Conservation (phyloP, 1,140 invertebrate genomes). For the Meloidogyne chitwoodi region DNA sequence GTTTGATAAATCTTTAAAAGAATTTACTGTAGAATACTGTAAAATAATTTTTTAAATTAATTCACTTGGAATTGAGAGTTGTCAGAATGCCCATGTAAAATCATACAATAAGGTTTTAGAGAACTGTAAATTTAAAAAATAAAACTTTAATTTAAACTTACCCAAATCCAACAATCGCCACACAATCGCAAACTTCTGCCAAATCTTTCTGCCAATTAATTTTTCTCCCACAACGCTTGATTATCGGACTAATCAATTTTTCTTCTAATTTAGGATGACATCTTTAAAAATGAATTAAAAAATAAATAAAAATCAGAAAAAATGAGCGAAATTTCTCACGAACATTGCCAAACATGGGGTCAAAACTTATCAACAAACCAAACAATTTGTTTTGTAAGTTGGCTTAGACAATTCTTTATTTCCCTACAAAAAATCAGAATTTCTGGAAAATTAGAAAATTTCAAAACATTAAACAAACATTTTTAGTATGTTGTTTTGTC, state of each 20-base stretch:
- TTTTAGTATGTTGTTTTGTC: too few species aligned
- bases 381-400: too few species aligned
- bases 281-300: neutral
- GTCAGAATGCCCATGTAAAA: neutral
- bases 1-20: too few species aligned
- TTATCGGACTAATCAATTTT: slow-evolving; percentile 1
- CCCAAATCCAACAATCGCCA: neutral
- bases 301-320: neutral
- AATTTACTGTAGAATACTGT: too few species aligned
- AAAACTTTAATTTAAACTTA: neutral
- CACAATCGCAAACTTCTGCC: slow-evolving; percentile 4
- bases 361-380: too few species aligned
- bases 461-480: too few species aligned
- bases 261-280: slow-evolving; percentile 16
- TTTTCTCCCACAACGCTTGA: slow-evolving; percentile 13
- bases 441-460: too few species aligned
- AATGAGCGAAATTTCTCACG: too few species aligned
- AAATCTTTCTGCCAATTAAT: slow-evolving; percentile 8
- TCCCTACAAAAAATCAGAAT: too few species aligned
- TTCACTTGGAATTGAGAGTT: neutral
- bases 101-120: neutral
- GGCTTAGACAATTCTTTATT: too few species aligned
- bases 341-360: too few species aligned
- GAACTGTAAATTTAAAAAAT: neutral
- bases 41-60: too few species aligned